Evolutionary conservation across 2,113 vertebrate species (phyloP).

Genomic region (Eira barbara): DNA sequence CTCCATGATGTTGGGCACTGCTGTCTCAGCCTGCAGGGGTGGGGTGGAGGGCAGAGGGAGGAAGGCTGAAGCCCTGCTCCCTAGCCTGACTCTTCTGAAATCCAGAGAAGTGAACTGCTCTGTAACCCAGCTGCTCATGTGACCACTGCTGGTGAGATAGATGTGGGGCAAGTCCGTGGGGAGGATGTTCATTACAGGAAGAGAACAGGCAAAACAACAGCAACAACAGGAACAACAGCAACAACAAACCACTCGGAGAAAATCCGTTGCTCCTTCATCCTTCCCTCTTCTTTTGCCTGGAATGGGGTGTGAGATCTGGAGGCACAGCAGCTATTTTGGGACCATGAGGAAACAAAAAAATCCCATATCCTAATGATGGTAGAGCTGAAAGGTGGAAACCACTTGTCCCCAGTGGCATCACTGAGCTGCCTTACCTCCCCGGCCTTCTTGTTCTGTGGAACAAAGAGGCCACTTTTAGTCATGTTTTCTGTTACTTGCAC

Average conservation of each 20-base stretch:
- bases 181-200: not conserved
- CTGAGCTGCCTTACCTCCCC: not conserved
- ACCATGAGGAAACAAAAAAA: not conserved
- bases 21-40: conserved; percentile 76
- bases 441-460: not conserved
- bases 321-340: not conserved
- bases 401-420: not conserved
- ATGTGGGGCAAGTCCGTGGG: not conserved
- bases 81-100: not conserved
- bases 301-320: not conserved
- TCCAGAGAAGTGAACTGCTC: not conserved
- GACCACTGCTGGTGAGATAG: not conserved
- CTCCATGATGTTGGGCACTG: conserved; percentile 87
- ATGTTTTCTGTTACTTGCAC: not conserved
- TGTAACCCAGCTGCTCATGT: not conserved
- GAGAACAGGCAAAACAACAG: not conserved
- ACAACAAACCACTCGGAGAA: not conserved
- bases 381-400: not conserved
- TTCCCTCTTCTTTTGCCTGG: not conserved
- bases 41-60: not conserved
- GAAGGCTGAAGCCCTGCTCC: not conserved
- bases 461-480: not conserved
- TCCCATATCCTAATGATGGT: no score
- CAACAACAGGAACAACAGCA: not conserved
- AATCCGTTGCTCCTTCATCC: not conserved